Base-by-base conservation (phyloP, 2,888 invertebrate species). In the Lymantria monacha region DNA sequence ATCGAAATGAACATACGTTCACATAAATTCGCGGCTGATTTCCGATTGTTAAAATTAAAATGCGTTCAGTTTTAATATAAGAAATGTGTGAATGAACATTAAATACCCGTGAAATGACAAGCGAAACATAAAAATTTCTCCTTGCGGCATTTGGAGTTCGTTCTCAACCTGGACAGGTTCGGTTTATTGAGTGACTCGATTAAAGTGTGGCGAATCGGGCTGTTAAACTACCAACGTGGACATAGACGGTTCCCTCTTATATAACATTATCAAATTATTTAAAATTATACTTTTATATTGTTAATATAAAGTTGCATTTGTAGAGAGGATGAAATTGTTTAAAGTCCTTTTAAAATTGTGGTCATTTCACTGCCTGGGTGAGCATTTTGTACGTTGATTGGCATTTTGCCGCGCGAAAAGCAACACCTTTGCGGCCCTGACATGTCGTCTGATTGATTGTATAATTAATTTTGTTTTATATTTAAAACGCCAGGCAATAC, bases 391-490 rank as follows among this genome's bases (percentile, higher is more conserved):
- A 74, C 79, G 78, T 83, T 85, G 87, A 87, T 85, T 87, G 87
- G 83, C 87, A 85, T 84, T 85, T 83, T 74, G 81, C 83, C 80
- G 87, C 81, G 88, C 87, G 84, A 88, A 87, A 87, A 85, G 85
- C 82, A 85, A 87, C 89, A 89, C 87, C 87, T 87, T 79, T 74
- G 74, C 79, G 86, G 79, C 85, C 86, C 65, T 85, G 88, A 85
- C 87, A 83, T 79, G 82, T 82, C 82, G 70, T 76, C 77, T 83
- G 87, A 87, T 87, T 88, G 87, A 89, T 88, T 88, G 87, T 85
- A 87, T 88, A 87, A 88, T 89, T 89, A 89, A 89, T 89, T 89
- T 83, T 79, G 78, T 85, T 86, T 85, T 80, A 82, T 84, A 84
- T 84, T 85, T 78, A 83, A 83, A 82, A 77, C 76, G 74, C 73